Evolutionary conservation across 2,888 invertebrate genomes (phyloP), one percentile per base, ranked within the genome.

Genomic region (Sceliomorpha sp.): DNA sequence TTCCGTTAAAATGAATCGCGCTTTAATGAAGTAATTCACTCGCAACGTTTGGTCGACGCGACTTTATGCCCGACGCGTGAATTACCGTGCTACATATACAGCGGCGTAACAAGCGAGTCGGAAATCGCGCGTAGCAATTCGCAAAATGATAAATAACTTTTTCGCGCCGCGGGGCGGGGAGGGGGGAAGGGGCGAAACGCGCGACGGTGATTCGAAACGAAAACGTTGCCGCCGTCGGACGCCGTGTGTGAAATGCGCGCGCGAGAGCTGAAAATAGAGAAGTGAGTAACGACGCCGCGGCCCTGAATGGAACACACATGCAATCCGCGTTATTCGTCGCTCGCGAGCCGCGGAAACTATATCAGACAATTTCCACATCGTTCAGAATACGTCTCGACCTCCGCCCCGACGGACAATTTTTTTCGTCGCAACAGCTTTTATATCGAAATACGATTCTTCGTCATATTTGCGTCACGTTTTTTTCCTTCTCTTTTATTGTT

Each of bases 281-380:
- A 40, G 31, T 48, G 40, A 48, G 34, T 48, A 48, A 48, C 26
- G 27, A 29, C 8, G 29, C 29, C 2, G n/a, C 29, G 29, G 29
- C 29, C 29, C 29, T 29, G 29, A 29, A 29, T 29, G 29, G n/a
- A 29, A 29, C 8, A 47, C 47, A 58, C 12, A 31, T 31, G 31
- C 47, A 58, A 40, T 47, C n/a, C 20, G 14, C 37, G 10, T 58
- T 48, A 48, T 45, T 48, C 32, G 58, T 45, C 37, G 17, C 37
- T 37, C 37, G 17, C 37, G 17, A 14, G 13, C 15, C 17, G 2
- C 37, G 37, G 14, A 45, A 45, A 56, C 20, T 37, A 12, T 56
- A 56, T 56, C 20, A 20, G 13, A n/a, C 45, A 27, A 37, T 37
- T 37, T 14, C 17, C 17, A 17, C 29, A 29, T 29, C 29, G 29